These are phyloP conservation scores for Drosophila prolongata DNA, from an alignment of 2,888 invertebrate species.

Conservation along the genomic window DNA sequence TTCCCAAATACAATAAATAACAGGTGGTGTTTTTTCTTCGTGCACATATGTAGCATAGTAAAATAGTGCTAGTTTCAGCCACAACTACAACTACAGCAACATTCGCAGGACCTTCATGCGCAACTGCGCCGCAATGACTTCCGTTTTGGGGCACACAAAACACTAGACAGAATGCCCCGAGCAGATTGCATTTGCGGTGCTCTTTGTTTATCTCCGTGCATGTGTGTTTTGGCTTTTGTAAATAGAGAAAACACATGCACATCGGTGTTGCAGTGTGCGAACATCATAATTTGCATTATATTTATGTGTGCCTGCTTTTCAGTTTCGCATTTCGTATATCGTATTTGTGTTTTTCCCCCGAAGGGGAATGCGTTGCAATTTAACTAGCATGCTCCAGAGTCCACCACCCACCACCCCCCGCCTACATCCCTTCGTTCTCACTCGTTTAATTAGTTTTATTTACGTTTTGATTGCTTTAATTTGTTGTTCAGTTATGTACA, in stretches of 20 bases:
- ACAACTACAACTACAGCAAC: constrained; percentile 17
- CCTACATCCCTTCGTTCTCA: constrained; percentile 43
- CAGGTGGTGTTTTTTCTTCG: neutral
- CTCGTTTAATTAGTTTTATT: constrained; percentile 69
- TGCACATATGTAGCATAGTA: constrained; percentile 14
- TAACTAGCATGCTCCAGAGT: constrained; percentile 51
- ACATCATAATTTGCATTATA: constrained; percentile 45
- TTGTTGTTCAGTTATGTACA: constrained; percentile 70
- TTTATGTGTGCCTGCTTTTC: constrained; percentile 23
- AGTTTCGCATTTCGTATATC: constrained; percentile 4
- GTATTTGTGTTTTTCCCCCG: constrained; percentile 16
- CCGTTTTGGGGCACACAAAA: constrained; percentile 52
- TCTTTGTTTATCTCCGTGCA: constrained; percentile 32
- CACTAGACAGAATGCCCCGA: constrained; percentile 48
- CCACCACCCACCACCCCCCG: constrained; percentile 19
- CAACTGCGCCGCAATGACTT: constrained; percentile 72
- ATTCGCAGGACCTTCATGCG: constrained; percentile 47
- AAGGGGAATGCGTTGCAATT: constrained; percentile 40
- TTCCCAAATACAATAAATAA: neutral
- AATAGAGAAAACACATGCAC: constrained; percentile 38
- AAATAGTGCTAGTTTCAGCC: constrained; percentile 9
- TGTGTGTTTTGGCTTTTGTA: constrained; percentile 52
- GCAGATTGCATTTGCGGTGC: constrained; percentile 72
- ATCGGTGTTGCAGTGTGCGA: constrained; percentile 13
- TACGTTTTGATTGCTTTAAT: constrained; percentile 69